phyloP scores from a whole-genome alignment of 2,797 vertebrate genomes.

The Eupleurogrammus muticus region DNA sequence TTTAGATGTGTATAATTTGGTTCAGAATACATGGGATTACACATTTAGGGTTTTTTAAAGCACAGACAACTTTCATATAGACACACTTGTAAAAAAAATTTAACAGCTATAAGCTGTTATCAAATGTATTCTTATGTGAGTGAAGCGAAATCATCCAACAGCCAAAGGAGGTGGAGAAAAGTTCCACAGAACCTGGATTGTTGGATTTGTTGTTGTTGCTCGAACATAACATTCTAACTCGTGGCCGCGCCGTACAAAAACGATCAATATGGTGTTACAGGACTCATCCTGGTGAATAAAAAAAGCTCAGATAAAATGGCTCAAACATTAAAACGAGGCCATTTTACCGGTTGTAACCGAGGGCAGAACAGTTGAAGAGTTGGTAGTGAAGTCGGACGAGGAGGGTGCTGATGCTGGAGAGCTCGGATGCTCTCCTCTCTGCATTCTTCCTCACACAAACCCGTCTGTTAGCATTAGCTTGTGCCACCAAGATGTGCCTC shows the following conservation, averaged over 20 bases:
- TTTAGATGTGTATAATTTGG: background rate
- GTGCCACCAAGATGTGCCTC: slow-evolving; percentile 70
- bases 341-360: background rate
- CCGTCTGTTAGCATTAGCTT: slow-evolving; percentile 81
- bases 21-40: background rate
- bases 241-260: background rate
- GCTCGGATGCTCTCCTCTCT: slow-evolving; percentile 66
- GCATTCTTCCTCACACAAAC: slow-evolving; percentile 69
- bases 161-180: background rate
- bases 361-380: slow-evolving; percentile 17
- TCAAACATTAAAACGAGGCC: background rate
- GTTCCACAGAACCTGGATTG: background rate
- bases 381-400: slow-evolving; percentile 33
- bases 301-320: background rate
- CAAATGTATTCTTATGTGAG: background rate
- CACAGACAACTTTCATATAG: background rate
- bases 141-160: background rate
- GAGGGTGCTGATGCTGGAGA: slow-evolving; percentile 68
- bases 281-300: background rate
- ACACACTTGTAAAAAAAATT: background rate
- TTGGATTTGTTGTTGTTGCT: background rate
- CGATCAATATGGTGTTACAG: background rate
- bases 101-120: background rate
- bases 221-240: slow-evolving; percentile 6
- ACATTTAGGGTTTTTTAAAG: background rate